These are phyloP conservation scores for Vanacampus margaritifer DNA, from an alignment of 2,113 vertebrate genomes.

Conservation along the genomic window DNA sequence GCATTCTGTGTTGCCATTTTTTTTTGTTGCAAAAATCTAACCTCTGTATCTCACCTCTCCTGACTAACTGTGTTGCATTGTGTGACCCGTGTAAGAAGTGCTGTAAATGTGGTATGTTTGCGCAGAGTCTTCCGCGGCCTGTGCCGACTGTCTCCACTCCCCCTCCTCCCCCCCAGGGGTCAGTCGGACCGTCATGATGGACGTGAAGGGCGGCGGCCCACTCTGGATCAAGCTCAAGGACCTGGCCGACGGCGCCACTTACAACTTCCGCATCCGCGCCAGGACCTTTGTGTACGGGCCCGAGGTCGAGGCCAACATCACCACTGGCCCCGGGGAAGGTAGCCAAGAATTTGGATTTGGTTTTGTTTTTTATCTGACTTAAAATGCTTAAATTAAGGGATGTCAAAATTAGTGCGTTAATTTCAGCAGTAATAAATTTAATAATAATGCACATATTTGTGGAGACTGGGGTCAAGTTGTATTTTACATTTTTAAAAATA, in stretches of 20 bases:
- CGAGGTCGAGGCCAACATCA: constrained; percentile 92
- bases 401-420: too few relatives aligned
- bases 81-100: constrained; percentile 49
- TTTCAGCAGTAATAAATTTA: too few relatives aligned
- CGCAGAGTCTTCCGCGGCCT: constrained; percentile 73
- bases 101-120: constrained; percentile 69
- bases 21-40: too few relatives aligned
- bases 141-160: constrained; percentile 73
- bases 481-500: too few relatives aligned
- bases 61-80: constrained; percentile 32
- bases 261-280: constrained; percentile 89
- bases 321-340: constrained; percentile 96
- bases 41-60: background rate
- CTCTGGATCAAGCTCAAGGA: constrained; percentile 96
- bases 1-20: background rate
- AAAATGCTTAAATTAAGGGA: background rate
- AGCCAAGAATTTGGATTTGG: constrained; percentile 4
- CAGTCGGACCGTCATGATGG: constrained; percentile 96
- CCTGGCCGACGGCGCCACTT: constrained; percentile 86
- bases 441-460: too few relatives aligned
- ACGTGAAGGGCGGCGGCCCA: constrained; percentile 86
- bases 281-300: constrained; percentile 93
- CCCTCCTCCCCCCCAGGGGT: constrained; percentile 81
- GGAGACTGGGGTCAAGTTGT: too few relatives aligned
- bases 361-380: background rate